phyloP scores from a whole-genome alignment of 1,140 invertebrate genomes.

The Mactra quadrangularis region DNA sequence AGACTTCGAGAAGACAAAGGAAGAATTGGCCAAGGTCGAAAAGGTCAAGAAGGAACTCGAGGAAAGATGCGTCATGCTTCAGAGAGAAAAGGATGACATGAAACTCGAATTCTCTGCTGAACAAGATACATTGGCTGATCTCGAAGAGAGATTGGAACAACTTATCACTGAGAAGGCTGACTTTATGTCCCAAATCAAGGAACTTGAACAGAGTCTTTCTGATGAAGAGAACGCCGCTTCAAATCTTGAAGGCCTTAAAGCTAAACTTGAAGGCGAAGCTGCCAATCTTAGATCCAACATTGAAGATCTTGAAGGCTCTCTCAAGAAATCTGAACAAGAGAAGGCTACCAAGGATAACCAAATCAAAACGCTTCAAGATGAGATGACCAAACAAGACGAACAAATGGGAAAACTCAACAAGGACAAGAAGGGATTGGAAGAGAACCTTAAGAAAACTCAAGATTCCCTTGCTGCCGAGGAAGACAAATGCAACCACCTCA shows the following conservation, averaged over 20 bases:
- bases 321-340: conserved; percentile 94
- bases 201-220: conserved; percentile 95
- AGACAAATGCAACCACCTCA: conserved; percentile 99
- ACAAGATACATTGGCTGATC: conserved; percentile 86
- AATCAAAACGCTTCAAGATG: conserved; percentile 97
- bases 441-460: conserved; percentile 96
- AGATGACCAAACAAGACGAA: conserved; percentile 98
- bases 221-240: conserved; percentile 97
- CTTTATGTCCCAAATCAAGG: conserved; percentile 97
- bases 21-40: conserved; percentile 95
- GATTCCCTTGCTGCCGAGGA: conserved; percentile 98
- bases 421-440: conserved; percentile 98
- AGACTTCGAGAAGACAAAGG: conserved; percentile 96
- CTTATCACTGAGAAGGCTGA: conserved; percentile 97
- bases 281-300: conserved; percentile 96
- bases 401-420: conserved; percentile 99
- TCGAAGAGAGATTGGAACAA: conserved; percentile 95
- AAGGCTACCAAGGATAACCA: conserved; percentile 93
- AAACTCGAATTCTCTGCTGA: conserved; percentile 91
- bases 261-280: conserved; percentile 97
- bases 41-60: conserved; percentile 98
- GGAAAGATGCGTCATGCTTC: conserved; percentile 92
- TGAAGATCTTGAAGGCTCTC: conserved; percentile 94
- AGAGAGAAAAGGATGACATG: conserved; percentile 95
- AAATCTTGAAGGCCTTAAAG: conserved; percentile 95